Conservation (phyloP, 2,797 vertebrate genomes). For the Sebastes flavidus region DNA sequence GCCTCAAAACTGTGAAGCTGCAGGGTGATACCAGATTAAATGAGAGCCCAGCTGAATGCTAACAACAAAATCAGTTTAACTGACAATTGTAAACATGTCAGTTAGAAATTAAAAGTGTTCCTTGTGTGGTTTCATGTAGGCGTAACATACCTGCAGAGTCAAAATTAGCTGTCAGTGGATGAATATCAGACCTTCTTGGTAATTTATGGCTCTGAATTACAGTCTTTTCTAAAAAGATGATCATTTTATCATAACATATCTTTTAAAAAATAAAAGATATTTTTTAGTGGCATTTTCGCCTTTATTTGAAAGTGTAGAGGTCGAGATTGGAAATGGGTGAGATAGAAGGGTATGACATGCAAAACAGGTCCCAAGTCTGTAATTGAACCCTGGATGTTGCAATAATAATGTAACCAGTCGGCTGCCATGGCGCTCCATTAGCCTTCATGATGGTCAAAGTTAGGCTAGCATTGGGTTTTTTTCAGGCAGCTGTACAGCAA, state of each 20-base stretch:
- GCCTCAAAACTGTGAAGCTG: neutral
- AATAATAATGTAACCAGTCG: neutral
- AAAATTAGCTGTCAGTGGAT: neutral
- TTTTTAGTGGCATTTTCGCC: neutral
- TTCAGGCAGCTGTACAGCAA: neutral
- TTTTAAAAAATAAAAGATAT: too few relatives aligned
- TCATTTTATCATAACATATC: neutral
- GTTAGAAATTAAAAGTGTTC: neutral
- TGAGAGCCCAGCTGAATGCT: neutral
- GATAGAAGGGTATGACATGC: neutral
- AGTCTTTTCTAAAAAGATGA: neutral
- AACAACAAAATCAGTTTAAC: neutral
- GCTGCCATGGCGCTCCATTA: neutral
- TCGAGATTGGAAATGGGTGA: neutral
- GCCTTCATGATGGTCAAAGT: neutral
- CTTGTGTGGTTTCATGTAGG: neutral
- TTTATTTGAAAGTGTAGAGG: neutral
- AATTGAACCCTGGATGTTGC: neutral
- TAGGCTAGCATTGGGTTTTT: neutral
- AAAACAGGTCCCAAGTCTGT: neutral
- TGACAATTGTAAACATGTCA: neutral
- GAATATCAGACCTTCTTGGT: neutral
- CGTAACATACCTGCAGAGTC: neutral
- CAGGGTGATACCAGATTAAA: neutral
- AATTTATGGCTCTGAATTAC: neutral